Evolutionary conservation across 2,113 vertebrate genomes (phyloP), one percentile per base, ranked within the genome.

Genomic region (Podilymbus podiceps): DNA sequence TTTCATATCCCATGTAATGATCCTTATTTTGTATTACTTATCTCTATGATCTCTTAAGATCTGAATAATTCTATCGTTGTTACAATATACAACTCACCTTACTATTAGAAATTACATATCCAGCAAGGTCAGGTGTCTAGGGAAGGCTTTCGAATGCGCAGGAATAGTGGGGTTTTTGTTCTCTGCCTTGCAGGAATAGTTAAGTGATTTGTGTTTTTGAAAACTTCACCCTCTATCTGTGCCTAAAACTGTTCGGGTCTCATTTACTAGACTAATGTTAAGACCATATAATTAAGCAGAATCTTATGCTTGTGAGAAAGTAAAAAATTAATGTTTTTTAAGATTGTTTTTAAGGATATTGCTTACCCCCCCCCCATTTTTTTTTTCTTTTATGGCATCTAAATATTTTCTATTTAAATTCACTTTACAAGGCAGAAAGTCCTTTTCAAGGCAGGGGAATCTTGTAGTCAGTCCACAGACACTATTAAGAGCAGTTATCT

Each of bases 391-490:
- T 47, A 28, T 31, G 63, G n/a, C 28, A 30, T 47, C 78, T 88
- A 40, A 71, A 24, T 59, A 42, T 91, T 95, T 89, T 89, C 44
- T 69, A 73, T 40, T 72, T 67, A 71, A 94, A 90, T 95, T 86
- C 50, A 81, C 25, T 31, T 80, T 84, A 74, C 67, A 72, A 75
- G 40, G 19, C 47, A 64, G 7, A 64, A 90, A 56, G 27, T 35
- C 64, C 23, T 91, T 79, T 81, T 17, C 31, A 79, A 68, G 33
- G 42, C 58, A 64, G 35, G 11, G 20, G 12, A 62, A 80, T 62
- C 14, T 73, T 83, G 8, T 0, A 49, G 24, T 55, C 27, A 49
- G 24, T 55, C 27, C 21, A 13, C 10, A 64, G 17, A 49, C 15
- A 42, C 8, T 49, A 28, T 40, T 63, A 75, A 78, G 15, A 73